These are phyloP conservation scores for Poeciliopsis paucimaculata DNA, from an alignment of 2,797 vertebrate species.

Conservation along the genomic window DNA sequence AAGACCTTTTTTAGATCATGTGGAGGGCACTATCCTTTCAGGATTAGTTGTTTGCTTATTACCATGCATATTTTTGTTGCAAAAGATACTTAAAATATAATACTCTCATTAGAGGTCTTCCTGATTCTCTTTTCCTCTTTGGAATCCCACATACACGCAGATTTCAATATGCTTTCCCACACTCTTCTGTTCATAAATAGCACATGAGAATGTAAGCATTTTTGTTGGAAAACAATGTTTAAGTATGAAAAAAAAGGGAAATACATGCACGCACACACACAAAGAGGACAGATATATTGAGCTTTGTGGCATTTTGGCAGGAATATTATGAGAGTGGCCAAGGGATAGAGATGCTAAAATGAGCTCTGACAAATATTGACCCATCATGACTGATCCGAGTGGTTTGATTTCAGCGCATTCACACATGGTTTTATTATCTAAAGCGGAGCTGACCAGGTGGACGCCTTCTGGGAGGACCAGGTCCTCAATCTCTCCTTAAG, in stretches of 20 bases:
- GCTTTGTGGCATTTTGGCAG: slow-evolving; percentile 19
- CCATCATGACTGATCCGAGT: slow-evolving; percentile 25
- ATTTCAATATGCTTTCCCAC: slow-evolving; percentile 63
- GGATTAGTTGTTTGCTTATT: not conserved
- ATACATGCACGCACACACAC: not conserved
- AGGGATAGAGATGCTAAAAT: slow-evolving; percentile 29
- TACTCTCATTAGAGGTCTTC: slow-evolving; percentile 21
- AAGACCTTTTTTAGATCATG: slow-evolving; percentile 21
- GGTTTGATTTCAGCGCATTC: slow-evolving; percentile 62
- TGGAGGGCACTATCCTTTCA: slow-evolving; percentile 13
- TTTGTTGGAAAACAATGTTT: slow-evolving; percentile 40
- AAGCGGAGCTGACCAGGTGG: slow-evolving; percentile 60
- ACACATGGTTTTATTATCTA: slow-evolving; percentile 60
- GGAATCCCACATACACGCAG: slow-evolving; percentile 46
- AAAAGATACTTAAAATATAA: slow-evolving; percentile 38
- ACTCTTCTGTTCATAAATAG: slow-evolving; percentile 65
- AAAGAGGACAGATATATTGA: slow-evolving; percentile 12
- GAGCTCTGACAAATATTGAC: slow-evolving; percentile 48
- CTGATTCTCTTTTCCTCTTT: slow-evolving; percentile 19
- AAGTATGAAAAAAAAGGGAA: slow-evolving; percentile 5
- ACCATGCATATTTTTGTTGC: slow-evolving; percentile 19
- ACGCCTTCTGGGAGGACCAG: slow-evolving; percentile 57
- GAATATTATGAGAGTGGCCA: slow-evolving; percentile 17
- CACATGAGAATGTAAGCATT: slow-evolving; percentile 39
- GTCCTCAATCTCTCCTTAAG: slow-evolving; percentile 70